Percentiles rank a stretch among this genome's conserved stretches.
Conservation (phyloP, 1,140 invertebrate genomes). For the Penaeus indicus region DNA sequence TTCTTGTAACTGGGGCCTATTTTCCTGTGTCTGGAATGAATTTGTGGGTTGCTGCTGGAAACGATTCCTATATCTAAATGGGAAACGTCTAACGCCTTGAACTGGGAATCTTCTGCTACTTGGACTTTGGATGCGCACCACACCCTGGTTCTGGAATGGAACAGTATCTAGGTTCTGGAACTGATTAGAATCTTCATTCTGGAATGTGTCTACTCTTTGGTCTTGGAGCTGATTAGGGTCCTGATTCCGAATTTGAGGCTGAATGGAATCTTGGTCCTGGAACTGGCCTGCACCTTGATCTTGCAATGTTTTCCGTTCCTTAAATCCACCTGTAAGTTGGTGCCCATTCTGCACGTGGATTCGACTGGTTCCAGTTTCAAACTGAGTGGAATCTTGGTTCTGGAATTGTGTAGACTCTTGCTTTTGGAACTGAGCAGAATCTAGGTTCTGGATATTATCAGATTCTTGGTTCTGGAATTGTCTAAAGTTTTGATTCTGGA, state of each 20-base stretch:
- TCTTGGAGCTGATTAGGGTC: neutral
- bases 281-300: neutral
- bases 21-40: neutral
- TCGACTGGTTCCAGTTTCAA: too few relatives aligned
- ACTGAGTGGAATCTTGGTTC: too few relatives aligned
- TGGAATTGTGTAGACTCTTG: neutral
- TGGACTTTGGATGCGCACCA: neutral
- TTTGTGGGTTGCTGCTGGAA: neutral
- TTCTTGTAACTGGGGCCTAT: neutral
- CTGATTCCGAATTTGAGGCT: neutral
- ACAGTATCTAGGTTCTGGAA: neutral
- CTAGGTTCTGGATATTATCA: neutral
- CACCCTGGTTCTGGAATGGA: neutral
- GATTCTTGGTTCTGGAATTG: constrained; percentile 5
- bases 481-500: neutral
- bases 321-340: too few relatives aligned
- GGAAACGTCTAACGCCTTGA: neutral
- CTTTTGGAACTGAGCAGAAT: neutral
- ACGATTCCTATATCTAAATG: neutral
- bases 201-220: neutral
- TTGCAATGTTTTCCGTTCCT: neutral
- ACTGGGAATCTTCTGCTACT: neutral
- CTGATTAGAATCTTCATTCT: neutral
- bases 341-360: too few relatives aligned
- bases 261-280: neutral